These are phyloP conservation scores for Leguminivora glycinivorella DNA, from an alignment of 1,140 invertebrate species.

Conservation along the genomic window DNA sequence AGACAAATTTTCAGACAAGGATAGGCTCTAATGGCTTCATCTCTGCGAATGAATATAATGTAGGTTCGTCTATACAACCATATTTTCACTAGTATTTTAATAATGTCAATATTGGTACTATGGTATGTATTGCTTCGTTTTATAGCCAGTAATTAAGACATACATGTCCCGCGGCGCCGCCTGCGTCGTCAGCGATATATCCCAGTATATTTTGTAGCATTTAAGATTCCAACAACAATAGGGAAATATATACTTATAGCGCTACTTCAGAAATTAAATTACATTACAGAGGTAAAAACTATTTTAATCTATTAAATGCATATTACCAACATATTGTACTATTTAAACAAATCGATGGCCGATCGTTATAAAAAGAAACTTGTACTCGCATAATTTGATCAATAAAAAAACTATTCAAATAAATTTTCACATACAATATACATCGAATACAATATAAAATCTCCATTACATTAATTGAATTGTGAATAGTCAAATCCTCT, in stretches of 20 bases:
- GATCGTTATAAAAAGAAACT: constrained; percentile 50
- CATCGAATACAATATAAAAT: constrained; percentile 64
- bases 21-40: too few species aligned
- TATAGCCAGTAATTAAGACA: background rate
- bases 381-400: constrained; percentile 65
- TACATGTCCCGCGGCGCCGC: background rate
- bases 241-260: constrained; percentile 36
- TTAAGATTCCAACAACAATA: constrained; percentile 36
- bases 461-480: constrained; percentile 36
- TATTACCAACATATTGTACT: constrained; percentile 62
- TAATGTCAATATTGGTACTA: background rate
- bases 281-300: constrained; percentile 54
- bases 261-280: constrained; percentile 51
- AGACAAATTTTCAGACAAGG: too few species aligned
- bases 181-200: background rate
- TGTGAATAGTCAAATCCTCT: constrained; percentile 44
- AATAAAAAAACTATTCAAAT: constrained; percentile 61
- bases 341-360: constrained; percentile 51
- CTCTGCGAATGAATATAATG: too few species aligned
- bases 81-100: too few species aligned
- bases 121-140: background rate
- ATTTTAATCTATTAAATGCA: constrained; percentile 70
- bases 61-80: too few species aligned
- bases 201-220: constrained; percentile 23
- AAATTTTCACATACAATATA: constrained; percentile 64